Conservation (phyloP, 2,888 invertebrate species). For the Drepanosiphum platanoidis region DNA sequence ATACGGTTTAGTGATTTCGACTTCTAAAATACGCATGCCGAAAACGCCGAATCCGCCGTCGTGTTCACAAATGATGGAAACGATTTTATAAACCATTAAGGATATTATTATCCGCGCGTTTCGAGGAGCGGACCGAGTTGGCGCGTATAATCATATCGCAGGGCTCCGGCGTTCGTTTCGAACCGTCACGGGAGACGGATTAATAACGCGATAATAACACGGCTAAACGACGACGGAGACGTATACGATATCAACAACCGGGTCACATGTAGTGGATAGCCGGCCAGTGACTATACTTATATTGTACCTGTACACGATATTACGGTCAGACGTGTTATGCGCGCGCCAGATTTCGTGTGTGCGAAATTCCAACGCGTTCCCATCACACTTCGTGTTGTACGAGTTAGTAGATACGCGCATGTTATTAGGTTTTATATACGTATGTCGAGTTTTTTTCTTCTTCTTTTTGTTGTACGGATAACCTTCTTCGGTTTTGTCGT, state of each 20-base stretch:
- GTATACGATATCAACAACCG: not conserved
- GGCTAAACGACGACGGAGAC: slow-evolving; percentile 5
- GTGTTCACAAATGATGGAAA: not conserved
- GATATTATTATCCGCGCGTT: not conserved
- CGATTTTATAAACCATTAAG: not conserved
- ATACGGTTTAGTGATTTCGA: not conserved
- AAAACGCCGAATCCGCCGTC: not conserved
- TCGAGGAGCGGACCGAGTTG: not conserved
- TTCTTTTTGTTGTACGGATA: no score
- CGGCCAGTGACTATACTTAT: no score
- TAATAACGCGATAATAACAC: slow-evolving; percentile 13
- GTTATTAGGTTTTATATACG: no score
- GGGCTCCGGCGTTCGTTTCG: not conserved
- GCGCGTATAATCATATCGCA: no score
- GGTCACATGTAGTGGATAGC: no score
- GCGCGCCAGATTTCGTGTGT: slow-evolving; percentile 5
- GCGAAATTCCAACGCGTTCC: slow-evolving; percentile 7
- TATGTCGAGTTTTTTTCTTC: no score
- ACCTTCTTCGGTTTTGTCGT: no score
- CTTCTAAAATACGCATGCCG: not conserved
- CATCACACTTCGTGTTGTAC: not conserved
- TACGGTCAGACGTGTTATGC: no score
- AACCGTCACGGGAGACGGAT: not conserved
- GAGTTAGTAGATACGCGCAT: no score
- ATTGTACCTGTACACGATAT: no score